A percentile compares a stretch with the other conserved stretches of the same genome.
These are phyloP conservation scores for Chionis minor DNA, from an alignment of 2,113 vertebrate species.

Conservation along the genomic window DNA sequence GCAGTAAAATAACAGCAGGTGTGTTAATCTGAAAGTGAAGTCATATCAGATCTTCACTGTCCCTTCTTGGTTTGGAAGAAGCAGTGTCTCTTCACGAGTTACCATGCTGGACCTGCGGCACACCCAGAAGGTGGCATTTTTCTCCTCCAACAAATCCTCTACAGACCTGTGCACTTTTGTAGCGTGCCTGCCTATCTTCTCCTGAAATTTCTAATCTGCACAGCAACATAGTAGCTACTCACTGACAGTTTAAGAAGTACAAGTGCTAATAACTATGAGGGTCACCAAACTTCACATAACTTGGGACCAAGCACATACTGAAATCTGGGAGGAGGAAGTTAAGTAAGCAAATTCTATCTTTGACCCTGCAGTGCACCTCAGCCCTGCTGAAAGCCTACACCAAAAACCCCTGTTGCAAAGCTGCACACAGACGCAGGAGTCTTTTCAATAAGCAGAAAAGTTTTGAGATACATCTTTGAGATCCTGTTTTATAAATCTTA, in stretches of 20 bases:
- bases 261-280: background rate
- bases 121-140: background rate
- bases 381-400: background rate
- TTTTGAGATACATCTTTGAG: background rate
- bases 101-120: background rate
- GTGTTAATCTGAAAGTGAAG: background rate
- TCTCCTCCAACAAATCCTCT: background rate
- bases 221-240: background rate
- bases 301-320: background rate
- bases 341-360: background rate
- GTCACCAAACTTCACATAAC: background rate
- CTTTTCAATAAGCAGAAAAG: background rate
- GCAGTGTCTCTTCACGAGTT: background rate
- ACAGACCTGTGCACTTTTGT: no score
- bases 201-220: background rate
- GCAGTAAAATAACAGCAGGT: background rate
- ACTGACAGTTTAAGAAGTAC: background rate
- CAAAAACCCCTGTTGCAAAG: background rate
- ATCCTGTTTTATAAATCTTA: background rate
- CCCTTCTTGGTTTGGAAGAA: background rate
- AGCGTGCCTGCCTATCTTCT: background rate
- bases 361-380: background rate
- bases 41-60: background rate
- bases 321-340: background rate
- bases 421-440: accelerated